Base-by-base conservation (phyloP, 2,888 invertebrate species). In the Drosophila stalkeri region DNA sequence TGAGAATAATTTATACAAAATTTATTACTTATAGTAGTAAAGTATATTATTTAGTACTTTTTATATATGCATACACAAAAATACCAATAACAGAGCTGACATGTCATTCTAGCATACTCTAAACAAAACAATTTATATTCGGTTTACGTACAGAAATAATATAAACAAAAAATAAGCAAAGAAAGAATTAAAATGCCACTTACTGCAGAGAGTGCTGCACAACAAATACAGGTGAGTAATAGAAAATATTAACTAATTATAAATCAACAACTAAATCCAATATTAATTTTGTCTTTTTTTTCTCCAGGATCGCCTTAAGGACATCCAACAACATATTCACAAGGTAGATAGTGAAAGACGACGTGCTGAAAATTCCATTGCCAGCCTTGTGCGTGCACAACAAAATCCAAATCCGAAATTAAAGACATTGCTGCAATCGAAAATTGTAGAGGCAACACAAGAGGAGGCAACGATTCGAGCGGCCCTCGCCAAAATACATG, bases 401-500 rank as follows among this genome's bases (percentile, higher is more conserved):
- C 92, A 92, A 8, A 92, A 94, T 66, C 93, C 94, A 65, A 94
- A 95, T 93, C 94, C 96, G 91, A 98, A 98, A 93, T 91, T 98
- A 66, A 97, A 97, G 92, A 95, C 94, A 39, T 93, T 98, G 33
- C 97, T 97, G 89, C 97, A 96, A 91, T 94, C 96, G 16, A 97
- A 97, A 0, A 94, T 98, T 65, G 94, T 95, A 43, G 98, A 98
- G 88, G 96, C 98, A 0, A 96, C 96, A 73, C 95, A 96, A 82
- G 98, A 99, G 92, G 97, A 98, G 87, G 96, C 96, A 72, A 93
- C 97, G 0, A 94, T 99, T 14, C 94, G 98, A 9, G 96, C 96
- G 75, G 97, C 98, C 0, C 93, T 99, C 35, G 95, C 96, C 27
- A 96, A 97, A 90, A 98, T 99, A 61, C 96, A 97, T 86, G 98